Evolutionary conservation across 2,113 vertebrate genomes (phyloP), one percentile per base, ranked within the genome.

Genomic region (Notechis scutatus): DNA sequence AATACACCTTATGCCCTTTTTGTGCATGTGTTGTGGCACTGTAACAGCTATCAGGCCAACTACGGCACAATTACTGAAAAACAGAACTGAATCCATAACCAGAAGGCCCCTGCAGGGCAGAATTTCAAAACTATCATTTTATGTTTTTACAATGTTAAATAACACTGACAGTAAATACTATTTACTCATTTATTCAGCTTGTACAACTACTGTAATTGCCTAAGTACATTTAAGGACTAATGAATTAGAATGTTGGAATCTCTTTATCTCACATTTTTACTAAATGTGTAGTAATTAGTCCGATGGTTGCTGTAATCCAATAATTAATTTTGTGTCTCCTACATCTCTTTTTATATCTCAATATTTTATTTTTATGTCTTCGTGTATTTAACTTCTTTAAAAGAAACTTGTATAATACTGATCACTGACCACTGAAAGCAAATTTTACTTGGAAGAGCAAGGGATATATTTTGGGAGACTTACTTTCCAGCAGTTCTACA

Each of bases 401-500:
- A 42, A 81, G 34, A 81, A 81, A 81, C 7, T 21, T 81, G 18
- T 39, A 42, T 23, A 81, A 81, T 81, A 42, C 3, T 81, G 34
- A 39, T 81, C 34, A 42, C 34, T 21, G 34, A 39, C 7, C 34
- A 81, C 34, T 20, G 6, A 81, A 42, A 81, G 74, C 15, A 39
- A 39, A 39, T 39, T 81, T 81, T 91, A 55, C 55, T 85, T 23
- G 92, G 9, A 87, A 47, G 1, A 92, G 1, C 61, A 23, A 12
- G 26, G 56, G 26, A 86, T 20, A 50, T 56, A 24, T 54, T 92
- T 23, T 24, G 57, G 90, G 50, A 45, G 91, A 97, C 97, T 92
- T 97, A 98, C 98, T 97, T 97, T 98, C 97, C 45, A 98, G 96
- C 95, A 97, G 96, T 21, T 98, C 96, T 91, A 95, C 97, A 29